phyloP scores from a whole-genome alignment of 2,113 vertebrate genomes.

The Zosterops pallidus region DNA sequence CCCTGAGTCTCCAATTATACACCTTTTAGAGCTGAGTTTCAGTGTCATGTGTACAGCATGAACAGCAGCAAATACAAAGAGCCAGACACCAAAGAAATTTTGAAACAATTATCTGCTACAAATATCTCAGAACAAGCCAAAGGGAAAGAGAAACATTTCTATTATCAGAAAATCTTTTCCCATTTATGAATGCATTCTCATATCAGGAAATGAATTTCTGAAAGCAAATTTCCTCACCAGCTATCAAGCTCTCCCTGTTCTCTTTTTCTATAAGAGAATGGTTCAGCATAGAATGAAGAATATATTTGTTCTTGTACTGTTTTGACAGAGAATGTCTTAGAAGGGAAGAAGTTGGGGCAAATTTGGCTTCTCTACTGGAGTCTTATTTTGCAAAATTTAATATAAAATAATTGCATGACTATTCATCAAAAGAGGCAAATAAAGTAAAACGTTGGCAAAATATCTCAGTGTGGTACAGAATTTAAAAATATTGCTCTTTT shows the following conservation, averaged over 20 bases:
- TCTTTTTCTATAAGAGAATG: not conserved
- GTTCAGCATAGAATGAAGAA: not conserved
- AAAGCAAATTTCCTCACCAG: conserved; percentile 38
- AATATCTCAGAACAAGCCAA: conserved; percentile 33
- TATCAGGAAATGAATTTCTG: conserved; percentile 25
- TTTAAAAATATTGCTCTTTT: not conserved
- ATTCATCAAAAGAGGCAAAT: not conserved
- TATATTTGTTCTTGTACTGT: not conserved
- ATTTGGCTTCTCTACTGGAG: not conserved
- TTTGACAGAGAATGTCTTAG: not conserved
- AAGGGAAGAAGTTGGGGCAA: not conserved
- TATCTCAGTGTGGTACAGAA: not conserved
- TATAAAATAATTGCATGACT: not conserved
- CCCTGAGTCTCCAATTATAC: not conserved
- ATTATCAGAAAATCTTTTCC: conserved; percentile 28
- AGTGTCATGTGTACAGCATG: not conserved
- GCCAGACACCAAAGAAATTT: not conserved
- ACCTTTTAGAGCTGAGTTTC: not conserved
- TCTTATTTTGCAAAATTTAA: not conserved
- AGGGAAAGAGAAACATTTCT: conserved; percentile 18
- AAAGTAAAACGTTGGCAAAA: not conserved
- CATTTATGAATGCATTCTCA: conserved; percentile 4
- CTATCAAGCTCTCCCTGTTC: not conserved
- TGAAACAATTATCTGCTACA: conserved; percentile 15
- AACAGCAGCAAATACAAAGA: not conserved